These are phyloP conservation scores for Lacerta viridis DNA, from an alignment of 2,797 vertebrate genomes.

Conservation along the genomic window DNA sequence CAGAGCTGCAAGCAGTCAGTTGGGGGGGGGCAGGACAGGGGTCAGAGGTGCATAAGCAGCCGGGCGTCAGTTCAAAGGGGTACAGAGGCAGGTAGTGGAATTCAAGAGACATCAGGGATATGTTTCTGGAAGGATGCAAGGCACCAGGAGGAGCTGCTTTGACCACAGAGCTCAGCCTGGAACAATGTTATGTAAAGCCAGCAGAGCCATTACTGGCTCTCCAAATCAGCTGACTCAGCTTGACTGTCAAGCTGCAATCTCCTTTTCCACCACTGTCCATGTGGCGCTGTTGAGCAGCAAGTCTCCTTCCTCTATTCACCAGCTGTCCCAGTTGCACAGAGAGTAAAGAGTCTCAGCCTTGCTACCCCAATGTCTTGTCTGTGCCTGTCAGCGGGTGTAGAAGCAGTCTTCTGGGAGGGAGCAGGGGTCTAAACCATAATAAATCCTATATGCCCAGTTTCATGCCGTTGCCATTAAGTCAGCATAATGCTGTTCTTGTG, in stretches of 20 bases:
- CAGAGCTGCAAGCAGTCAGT: neutral
- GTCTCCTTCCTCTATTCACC: neutral
- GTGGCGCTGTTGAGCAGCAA: too few relatives aligned
- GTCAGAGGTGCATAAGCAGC: neutral
- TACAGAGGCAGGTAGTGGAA: neutral
- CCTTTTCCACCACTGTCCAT: neutral
- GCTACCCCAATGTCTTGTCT: too few relatives aligned
- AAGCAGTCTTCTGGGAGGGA: neutral
- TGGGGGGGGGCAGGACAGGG: neutral
- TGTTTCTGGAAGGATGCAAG: neutral
- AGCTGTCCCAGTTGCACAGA: neutral
- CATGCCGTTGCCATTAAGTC: neutral
- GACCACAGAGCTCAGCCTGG: neutral
- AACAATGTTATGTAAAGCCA: neutral
- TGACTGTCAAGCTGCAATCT: neutral
- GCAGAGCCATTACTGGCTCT: neutral
- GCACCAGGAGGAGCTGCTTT: neutral
- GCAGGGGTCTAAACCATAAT: neutral
- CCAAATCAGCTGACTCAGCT: neutral
- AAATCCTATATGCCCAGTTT: neutral
- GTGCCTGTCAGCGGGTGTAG: neutral
- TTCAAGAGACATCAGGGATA: neutral
- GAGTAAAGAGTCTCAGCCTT: neutral
- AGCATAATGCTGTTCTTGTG: neutral
- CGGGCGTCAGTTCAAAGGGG: neutral